Evolutionary conservation across 92 coral and sea anemone genomes (phyloP).

Genomic region (Epizoanthus stellaris): DNA sequence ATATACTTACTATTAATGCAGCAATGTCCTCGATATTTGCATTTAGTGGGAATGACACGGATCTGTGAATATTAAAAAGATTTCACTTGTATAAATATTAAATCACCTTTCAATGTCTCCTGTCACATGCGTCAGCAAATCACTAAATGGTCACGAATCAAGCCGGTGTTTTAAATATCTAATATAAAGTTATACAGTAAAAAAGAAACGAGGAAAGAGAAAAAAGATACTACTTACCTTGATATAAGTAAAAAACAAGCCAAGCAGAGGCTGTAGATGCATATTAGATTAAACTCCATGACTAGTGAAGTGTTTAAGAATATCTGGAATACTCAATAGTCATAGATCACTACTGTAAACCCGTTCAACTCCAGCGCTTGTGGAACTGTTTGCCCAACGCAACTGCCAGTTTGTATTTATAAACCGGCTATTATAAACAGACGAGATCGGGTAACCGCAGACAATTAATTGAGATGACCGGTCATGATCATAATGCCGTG

Average conservation of each 20-base stretch:
- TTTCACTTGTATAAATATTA: background rate
- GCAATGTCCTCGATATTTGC: slow-evolving; percentile 32
- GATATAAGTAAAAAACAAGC: slow-evolving; percentile 1
- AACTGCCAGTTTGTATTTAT: slow-evolving; percentile 29
- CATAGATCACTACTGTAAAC: background rate
- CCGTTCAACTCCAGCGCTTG: slow-evolving; percentile 38
- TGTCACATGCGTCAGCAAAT: background rate
- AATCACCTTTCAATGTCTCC: background rate
- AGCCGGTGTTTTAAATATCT: background rate
- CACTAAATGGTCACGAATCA: background rate
- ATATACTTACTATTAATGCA: slow-evolving; percentile 25
- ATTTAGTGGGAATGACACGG: slow-evolving; percentile 23
- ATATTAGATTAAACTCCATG: slow-evolving; percentile 7
- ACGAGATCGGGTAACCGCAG: slow-evolving; percentile 23
- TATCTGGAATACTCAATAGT: no score
- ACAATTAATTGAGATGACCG: slow-evolving; percentile 15
- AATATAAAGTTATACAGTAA: background rate
- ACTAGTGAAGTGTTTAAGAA: background rate
- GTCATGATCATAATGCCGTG: background rate
- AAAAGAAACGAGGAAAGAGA: background rate
- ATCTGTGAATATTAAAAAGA: background rate
- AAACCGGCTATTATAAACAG: slow-evolving; percentile 5
- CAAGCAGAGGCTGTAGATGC: slow-evolving; percentile 2
- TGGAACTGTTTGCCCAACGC: background rate
- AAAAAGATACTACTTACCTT: background rate